phyloP scores from a whole-genome alignment of 2,797 vertebrate species.

The Mus caroli region DNA sequence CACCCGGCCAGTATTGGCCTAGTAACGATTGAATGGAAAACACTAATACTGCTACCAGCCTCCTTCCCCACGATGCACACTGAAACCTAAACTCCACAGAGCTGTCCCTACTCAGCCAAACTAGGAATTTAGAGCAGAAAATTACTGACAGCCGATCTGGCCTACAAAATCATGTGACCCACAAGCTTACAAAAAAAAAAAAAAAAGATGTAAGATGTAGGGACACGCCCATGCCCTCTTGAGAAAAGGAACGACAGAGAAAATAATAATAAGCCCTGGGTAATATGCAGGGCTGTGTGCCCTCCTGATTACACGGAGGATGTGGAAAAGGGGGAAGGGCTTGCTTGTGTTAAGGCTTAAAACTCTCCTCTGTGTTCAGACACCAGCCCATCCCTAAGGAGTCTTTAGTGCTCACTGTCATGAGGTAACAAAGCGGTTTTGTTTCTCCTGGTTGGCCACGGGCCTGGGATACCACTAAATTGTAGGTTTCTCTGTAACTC shows the following conservation, averaged over 20 bases:
- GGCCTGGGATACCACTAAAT: not conserved
- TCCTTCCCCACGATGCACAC: not conserved
- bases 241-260: not conserved
- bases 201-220: not conserved
- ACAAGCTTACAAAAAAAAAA: not conserved
- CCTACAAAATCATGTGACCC: not conserved
- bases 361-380: not conserved
- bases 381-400: not conserved
- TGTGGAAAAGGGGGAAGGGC: not conserved
- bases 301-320: not conserved
- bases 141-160: not conserved
- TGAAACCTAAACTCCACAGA: no score
- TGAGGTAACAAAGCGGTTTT: not conserved
- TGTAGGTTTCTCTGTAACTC: not conserved
- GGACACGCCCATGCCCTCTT: not conserved
- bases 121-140: not conserved
- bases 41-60: not conserved
- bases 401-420: not conserved
- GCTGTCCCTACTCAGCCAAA: not conserved
- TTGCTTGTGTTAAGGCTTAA: not conserved
- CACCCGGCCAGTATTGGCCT: not conserved
- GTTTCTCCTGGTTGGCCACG: no score
- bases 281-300: fast-evolving
- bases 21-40: not conserved
- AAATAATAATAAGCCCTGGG: not conserved